Base-by-base conservation (phyloP, 2,888 invertebrate genomes). In the Chloroclysta siterata region DNA sequence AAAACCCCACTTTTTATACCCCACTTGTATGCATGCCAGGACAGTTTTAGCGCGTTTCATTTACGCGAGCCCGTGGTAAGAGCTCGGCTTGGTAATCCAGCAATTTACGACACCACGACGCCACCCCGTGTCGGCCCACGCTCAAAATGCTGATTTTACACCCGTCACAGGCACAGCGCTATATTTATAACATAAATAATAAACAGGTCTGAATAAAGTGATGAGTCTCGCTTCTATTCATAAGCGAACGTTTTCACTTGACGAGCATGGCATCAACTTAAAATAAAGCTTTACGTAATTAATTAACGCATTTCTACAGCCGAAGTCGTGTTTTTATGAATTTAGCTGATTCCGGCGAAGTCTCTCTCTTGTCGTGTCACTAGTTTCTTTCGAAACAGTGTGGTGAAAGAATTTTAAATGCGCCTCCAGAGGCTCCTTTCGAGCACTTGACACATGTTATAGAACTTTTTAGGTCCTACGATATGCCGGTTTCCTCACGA, bases 71-170 rank as follows among this genome's bases (percentile, higher is more conserved):
- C 63, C 53, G 60, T 63, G 60, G 68, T 67, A 69, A 60, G 66
- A 62, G 65, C 55, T 15, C 68, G 52, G 73, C 66, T 66, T 61
- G 68, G 70, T 85, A 80, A 85, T 82, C 80, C 77, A 51, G 68
- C 78, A 80, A 84, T 83, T 84, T 82, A 85, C 77, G 76, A 76
- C 68, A 68, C 65, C 64, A 57, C 65, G 63, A 57, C 65, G 68
- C 65, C 64, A 57, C 66, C 63, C 65, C 63, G 59, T 54, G 47
- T 65, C 66, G 57, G 63, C 53, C 61, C 63, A 60, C 72, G 65
- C 57, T 66, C 60, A 68, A 70, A 72, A 76, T 72, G 72, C 68
- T 72, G 74, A 76, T 76, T 73, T 71, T 50, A 72, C 66, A 71
- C 66, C 73, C 72, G 72, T 65, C 68, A 66, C 64, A 71, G 67